A percentile compares a stretch with the other conserved stretches of the same genome.
Conservation (phyloP, 2,888 invertebrate species). For the Pterostichus madidus region DNA sequence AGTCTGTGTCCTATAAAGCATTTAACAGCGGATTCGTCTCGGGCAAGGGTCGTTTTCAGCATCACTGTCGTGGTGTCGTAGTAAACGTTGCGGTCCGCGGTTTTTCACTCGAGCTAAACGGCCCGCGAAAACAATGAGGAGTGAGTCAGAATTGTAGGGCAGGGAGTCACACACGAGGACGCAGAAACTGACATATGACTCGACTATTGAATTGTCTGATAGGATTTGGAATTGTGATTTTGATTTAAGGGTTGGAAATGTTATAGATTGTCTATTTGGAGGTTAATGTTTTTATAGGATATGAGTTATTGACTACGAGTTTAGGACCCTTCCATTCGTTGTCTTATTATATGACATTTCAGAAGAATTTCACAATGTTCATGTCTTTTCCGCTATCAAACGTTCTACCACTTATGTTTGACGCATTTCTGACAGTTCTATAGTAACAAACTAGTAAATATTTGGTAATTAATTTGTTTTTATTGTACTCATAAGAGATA, state of each 20-base stretch:
- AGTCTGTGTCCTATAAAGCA: constrained; percentile 52
- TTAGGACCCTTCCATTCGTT: too few relatives aligned
- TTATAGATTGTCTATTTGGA: neutral
- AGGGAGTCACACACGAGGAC: constrained; percentile 17
- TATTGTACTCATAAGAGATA: too few relatives aligned
- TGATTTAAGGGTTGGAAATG: neutral
- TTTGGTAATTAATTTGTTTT: too few relatives aligned
- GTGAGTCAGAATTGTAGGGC: neutral
- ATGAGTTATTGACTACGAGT: neutral
- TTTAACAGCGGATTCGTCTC: constrained; percentile 61
- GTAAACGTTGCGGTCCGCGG: constrained; percentile 43
- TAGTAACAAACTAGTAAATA: too few relatives aligned
- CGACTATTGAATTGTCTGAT: neutral
- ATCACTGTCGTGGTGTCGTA: neutral
- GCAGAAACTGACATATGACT: constrained; percentile 31
- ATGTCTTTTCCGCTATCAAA: too few relatives aligned
- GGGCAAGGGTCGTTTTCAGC: constrained; percentile 11
- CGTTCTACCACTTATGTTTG: too few relatives aligned
- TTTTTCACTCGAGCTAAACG: constrained; percentile 55
- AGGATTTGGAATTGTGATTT: neutral
- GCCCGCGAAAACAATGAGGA: constrained; percentile 59
- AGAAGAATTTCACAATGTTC: too few relatives aligned
- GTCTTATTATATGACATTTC: too few relatives aligned
- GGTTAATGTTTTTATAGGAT: neutral
- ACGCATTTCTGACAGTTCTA: too few relatives aligned